Percentiles rank a stretch among this genome's conserved stretches.
Conservation (phyloP, 2,797 vertebrate species). For the Chaenodraco wilsoni region DNA sequence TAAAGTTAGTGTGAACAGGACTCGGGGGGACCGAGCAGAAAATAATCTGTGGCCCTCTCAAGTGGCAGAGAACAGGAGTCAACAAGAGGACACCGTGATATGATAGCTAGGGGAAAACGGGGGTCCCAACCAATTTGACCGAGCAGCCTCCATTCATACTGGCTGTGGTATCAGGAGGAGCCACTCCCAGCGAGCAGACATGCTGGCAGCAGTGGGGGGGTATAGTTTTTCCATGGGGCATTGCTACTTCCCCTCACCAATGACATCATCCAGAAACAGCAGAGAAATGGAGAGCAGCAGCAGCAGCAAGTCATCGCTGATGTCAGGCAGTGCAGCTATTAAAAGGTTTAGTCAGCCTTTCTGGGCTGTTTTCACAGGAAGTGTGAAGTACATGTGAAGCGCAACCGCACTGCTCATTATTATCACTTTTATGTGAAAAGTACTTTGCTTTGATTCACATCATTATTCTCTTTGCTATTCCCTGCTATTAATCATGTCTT, state of each 20-base stretch:
- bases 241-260: conserved; percentile 58
- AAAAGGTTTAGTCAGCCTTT: conserved; percentile 60
- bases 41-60: conserved; percentile 77
- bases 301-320: conserved; percentile 53
- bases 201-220: conserved; percentile 70
- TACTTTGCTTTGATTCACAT: conserved; percentile 48
- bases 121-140: conserved; percentile 62
- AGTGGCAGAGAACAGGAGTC: conserved; percentile 77
- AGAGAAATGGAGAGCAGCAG: conserved; percentile 13
- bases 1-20: conserved; percentile 60
- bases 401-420: conserved; percentile 39
- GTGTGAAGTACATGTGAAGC: conserved; percentile 37
- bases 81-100: conserved; percentile 77
- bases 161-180: conserved; percentile 67
- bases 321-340: conserved; percentile 58
- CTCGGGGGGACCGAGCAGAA: conserved; percentile 57
- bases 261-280: conserved; percentile 69
- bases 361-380: conserved; percentile 22
- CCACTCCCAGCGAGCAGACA: conserved; percentile 74
- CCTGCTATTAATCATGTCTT: conserved; percentile 59
- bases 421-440: conserved; percentile 44
- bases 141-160: conserved; percentile 52
- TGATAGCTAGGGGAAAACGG: conserved; percentile 71
- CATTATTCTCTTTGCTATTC: conserved; percentile 44
- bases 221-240: conserved; percentile 66